These are phyloP conservation scores for Thrips palmi DNA, from an alignment of 1,140 invertebrate genomes.

Conservation along the genomic window DNA sequence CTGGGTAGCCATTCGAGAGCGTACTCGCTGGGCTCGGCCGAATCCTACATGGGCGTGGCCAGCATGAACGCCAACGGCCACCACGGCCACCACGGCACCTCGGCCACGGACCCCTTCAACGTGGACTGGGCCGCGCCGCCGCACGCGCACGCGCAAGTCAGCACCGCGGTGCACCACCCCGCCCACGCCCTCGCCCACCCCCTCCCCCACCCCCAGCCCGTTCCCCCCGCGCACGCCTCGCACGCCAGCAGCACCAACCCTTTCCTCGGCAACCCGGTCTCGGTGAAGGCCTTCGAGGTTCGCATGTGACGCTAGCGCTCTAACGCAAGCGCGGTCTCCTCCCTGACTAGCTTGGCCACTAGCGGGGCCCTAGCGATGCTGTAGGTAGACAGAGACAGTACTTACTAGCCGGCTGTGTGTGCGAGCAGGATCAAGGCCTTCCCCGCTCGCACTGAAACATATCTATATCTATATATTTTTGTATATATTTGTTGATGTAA, in stretches of 20 bases:
- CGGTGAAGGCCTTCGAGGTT: conserved; percentile 35
- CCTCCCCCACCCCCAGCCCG: conserved; percentile 4
- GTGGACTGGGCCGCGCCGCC: conserved; percentile 60
- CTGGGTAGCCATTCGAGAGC: conserved; percentile 32
- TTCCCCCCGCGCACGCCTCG: background rate
- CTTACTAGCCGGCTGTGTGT: too few species aligned
- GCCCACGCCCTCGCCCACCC: background rate
- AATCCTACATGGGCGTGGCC: too few species aligned
- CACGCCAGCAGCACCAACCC: conserved; percentile 24
- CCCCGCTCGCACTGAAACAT: too few species aligned
- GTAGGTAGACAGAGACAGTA: too few species aligned
- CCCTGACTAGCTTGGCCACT: too few species aligned
- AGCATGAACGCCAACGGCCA: too few species aligned
- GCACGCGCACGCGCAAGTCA: too few species aligned
- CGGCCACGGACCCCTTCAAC: conserved; percentile 56
- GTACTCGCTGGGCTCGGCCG: conserved; percentile 29
- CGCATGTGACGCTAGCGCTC: conserved; percentile 34
- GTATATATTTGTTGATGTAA: too few species aligned
- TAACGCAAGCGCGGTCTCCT: too few species aligned
- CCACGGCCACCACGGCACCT: conserved; percentile 17
- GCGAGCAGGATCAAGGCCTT: too few species aligned
- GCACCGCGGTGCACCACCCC: conserved; percentile 17
- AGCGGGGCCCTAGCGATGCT: too few species aligned
- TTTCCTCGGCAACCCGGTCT: conserved; percentile 23
- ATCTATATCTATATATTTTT: too few species aligned